These are phyloP conservation scores for Pinctada fucata DNA, from an alignment of 2,888 invertebrate genomes.

Conservation along the genomic window DNA sequence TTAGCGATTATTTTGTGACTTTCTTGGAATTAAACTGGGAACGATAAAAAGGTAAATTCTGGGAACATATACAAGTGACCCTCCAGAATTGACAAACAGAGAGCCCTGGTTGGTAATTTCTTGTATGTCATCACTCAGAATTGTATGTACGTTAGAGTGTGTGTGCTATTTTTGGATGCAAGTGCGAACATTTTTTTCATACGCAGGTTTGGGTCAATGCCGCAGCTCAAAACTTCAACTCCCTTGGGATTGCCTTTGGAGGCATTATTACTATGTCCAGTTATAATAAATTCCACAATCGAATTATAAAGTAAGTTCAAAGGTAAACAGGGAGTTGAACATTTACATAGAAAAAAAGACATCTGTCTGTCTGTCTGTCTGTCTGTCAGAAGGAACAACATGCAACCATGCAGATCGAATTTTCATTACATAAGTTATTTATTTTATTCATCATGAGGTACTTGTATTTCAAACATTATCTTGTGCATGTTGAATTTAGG, in stretches of 20 bases:
- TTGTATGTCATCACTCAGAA: too few species aligned
- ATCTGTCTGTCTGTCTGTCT: conserved; percentile 18
- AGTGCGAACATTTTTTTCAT: conserved; percentile 20
- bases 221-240: conserved; percentile 93
- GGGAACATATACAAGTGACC: too few species aligned
- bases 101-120: too few species aligned
- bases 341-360: neutral
- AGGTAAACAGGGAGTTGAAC: neutral
- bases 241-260: conserved; percentile 94
- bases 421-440: too few species aligned
- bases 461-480: neutral
- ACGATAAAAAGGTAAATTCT: too few species aligned
- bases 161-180: too few species aligned
- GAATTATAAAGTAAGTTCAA: conserved; percentile 81
- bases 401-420: too few species aligned
- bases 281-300: conserved; percentile 94
- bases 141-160: too few species aligned
- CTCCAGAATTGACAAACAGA: too few species aligned
- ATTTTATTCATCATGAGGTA: neutral
- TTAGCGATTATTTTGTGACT: too few species aligned
- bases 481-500: neutral
- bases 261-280: conserved; percentile 90
- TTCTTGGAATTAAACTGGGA: too few species aligned
- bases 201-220: conserved; percentile 92
- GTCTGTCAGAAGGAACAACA: neutral